These are phyloP conservation scores for Silvanus unidentatus DNA, from an alignment of 2,888 invertebrate species.

Conservation along the genomic window DNA sequence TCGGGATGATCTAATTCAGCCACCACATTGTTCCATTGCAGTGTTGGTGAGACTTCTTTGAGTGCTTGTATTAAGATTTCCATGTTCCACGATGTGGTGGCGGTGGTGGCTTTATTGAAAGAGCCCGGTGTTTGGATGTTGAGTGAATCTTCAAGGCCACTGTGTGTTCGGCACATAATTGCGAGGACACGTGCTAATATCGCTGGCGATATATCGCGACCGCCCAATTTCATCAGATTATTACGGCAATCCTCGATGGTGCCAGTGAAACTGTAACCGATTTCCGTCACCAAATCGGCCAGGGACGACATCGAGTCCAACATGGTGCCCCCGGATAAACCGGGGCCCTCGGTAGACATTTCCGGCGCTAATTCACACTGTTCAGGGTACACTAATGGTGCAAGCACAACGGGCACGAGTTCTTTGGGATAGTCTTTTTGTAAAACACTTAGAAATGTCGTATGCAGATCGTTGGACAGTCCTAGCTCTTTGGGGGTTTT, in stretches of 20 bases:
- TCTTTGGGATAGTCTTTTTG: conserved; percentile 84
- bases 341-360: conserved; percentile 59
- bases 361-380: conserved; percentile 61
- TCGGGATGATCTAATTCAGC: conserved; percentile 86
- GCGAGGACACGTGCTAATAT: conserved; percentile 78
- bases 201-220: conserved; percentile 74
- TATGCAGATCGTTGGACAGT: conserved; percentile 67
- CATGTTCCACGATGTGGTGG: conserved; percentile 73
- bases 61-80: conserved; percentile 90
- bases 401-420: conserved; percentile 81
- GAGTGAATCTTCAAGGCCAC: conserved; percentile 60
- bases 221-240: conserved; percentile 68
- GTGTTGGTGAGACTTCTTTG: conserved; percentile 77
- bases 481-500: conserved; percentile 59
- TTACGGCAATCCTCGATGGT: conserved; percentile 83
- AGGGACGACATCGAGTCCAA: conserved; percentile 76
- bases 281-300: conserved; percentile 83
- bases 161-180: conserved; percentile 81
- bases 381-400: conserved; percentile 81
- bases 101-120: conserved; percentile 33
- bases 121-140: conserved; percentile 59
- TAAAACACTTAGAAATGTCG: conserved; percentile 74
- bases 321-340: conserved; percentile 44
- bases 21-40: conserved; percentile 92
- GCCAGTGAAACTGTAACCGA: conserved; percentile 80